Conservation (phyloP, 2,113 vertebrate species). For the Eurypyga helias region DNA sequence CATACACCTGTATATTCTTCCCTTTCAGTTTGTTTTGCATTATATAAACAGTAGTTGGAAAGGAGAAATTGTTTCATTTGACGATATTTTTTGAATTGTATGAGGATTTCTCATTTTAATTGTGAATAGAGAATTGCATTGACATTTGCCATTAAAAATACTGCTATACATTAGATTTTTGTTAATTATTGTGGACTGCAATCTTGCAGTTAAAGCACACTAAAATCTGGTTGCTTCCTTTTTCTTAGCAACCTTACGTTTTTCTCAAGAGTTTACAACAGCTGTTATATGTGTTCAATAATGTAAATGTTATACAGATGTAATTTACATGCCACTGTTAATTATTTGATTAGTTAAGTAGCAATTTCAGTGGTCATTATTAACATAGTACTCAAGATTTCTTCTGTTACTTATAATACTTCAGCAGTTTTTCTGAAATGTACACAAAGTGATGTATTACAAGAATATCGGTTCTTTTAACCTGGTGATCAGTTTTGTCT, state of each 20-base stretch:
- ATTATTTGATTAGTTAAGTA: neutral
- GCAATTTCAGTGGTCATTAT: neutral
- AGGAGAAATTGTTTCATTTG: slow-evolving; percentile 23
- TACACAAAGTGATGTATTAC: neutral
- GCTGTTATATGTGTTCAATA: neutral
- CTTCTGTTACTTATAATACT: neutral
- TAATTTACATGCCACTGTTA: neutral
- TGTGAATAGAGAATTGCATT: neutral
- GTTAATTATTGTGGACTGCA: neutral
- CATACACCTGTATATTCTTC: neutral
- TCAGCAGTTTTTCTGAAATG: neutral
- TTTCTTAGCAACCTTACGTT: neutral
- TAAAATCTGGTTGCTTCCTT: neutral
- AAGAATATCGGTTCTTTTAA: neutral
- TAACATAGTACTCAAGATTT: neutral
- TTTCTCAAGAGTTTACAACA: neutral
- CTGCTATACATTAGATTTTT: neutral
- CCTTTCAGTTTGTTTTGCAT: neutral
- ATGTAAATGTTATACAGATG: neutral
- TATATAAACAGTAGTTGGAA: neutral
- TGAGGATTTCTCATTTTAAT: neutral
- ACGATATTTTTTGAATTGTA: neutral
- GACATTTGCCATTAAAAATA: neutral
- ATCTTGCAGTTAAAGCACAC: neutral
- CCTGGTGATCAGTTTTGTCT: neutral